These are phyloP conservation scores for Drosophila sulfurigaster DNA, from an alignment of 1,140 invertebrate species.

Conservation along the genomic window DNA sequence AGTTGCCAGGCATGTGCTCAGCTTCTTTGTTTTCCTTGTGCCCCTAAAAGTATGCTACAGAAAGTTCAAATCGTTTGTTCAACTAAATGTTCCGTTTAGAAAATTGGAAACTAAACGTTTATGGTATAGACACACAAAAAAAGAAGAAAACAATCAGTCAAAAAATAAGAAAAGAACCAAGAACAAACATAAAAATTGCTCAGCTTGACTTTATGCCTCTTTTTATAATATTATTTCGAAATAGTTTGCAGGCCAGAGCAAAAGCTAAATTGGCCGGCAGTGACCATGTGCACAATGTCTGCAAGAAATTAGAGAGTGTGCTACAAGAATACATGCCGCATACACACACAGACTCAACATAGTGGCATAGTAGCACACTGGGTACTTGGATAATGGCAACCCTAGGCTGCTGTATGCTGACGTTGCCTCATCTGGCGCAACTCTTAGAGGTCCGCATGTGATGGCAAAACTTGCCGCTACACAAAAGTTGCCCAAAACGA, in stretches of 20 bases:
- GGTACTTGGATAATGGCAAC: slow-evolving; percentile 15
- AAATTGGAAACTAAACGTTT: slow-evolving; percentile 16
- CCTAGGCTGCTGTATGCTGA: slow-evolving; percentile 13
- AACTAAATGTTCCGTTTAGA: slow-evolving; percentile 21
- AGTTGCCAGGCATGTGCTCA: slow-evolving; percentile 26
- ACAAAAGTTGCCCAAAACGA: slow-evolving; percentile 52
- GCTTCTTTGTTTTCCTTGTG: slow-evolving; percentile 32
- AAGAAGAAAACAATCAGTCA: slow-evolving; percentile 10
- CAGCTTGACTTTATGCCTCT: slow-evolving; percentile 20
- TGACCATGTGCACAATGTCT: slow-evolving; percentile 23
- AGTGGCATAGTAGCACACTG: neutral
- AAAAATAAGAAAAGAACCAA: neutral
- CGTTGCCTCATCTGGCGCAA: slow-evolving; percentile 60
- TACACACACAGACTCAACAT: neutral
- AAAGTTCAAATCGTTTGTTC: slow-evolving; percentile 15
- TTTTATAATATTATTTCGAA: slow-evolving; percentile 23
- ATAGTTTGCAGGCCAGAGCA: neutral
- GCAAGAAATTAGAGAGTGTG: slow-evolving; percentile 38
- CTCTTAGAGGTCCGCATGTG: slow-evolving; percentile 52
- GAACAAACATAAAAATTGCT: slow-evolving; percentile 9
- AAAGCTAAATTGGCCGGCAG: slow-evolving; percentile 1
- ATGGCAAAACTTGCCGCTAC: slow-evolving; percentile 30
- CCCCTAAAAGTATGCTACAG: slow-evolving; percentile 21
- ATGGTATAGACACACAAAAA: neutral
- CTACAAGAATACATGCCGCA: slow-evolving; percentile 13